A percentile compares a stretch with the other conserved stretches of the same genome.
Conservation (phyloP, 2,797 vertebrate species). For the Austrolebias charrua region DNA sequence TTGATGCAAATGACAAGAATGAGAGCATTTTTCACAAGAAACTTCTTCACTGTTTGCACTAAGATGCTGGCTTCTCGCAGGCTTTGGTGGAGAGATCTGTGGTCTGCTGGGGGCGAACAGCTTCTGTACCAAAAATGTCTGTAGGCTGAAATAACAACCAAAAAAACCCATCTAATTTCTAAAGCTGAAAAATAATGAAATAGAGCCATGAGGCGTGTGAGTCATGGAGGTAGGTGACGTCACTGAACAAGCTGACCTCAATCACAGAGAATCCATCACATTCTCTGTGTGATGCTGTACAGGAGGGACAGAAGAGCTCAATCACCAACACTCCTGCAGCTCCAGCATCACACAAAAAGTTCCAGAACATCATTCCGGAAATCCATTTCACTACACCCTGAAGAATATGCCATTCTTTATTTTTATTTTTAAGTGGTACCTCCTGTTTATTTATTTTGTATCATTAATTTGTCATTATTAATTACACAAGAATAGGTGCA, state of each 20-base stretch:
- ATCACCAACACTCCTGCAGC: neutral
- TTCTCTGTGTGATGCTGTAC: neutral
- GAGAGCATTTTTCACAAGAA: neutral
- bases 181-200: slow-evolving; percentile 4
- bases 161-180: neutral
- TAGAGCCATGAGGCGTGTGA: neutral
- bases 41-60: neutral
- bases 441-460: neutral
- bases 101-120: slow-evolving; percentile 2
- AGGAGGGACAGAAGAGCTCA: neutral
- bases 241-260: slow-evolving; percentile 1
- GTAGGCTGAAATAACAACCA: neutral
- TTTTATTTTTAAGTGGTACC: neutral
- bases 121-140: neutral
- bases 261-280: slow-evolving; percentile 3
- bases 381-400: neutral
- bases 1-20: too few species aligned
- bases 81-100: neutral
- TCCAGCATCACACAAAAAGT: neutral
- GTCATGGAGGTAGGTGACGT: slow-evolving; percentile 1
- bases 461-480: too few species aligned
- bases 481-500: too few species aligned
- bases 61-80: neutral
- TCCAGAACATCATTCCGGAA: neutral
- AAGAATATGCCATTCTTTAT: neutral